A percentile compares a stretch with the other conserved stretches of the same genome.
Conservation (phyloP, 2,888 invertebrate genomes). For the Drosophila borealis region DNA sequence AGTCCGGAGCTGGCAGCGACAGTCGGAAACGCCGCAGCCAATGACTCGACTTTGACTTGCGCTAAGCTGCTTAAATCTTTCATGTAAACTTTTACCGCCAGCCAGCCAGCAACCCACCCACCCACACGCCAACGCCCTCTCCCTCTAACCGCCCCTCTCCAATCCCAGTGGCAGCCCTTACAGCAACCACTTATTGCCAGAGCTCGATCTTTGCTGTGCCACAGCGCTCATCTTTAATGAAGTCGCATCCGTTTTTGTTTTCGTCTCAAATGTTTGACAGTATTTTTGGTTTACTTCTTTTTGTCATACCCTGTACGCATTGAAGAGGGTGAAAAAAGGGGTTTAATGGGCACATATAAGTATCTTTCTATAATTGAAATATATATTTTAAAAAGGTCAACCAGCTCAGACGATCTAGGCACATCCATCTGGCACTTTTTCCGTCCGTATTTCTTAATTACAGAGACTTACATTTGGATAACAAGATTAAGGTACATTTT, state of each 20-base stretch:
- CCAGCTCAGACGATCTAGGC: too few relatives aligned
- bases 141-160: slow-evolving; percentile 3
- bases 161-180: slow-evolving; percentile 1
- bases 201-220: slow-evolving; percentile 61
- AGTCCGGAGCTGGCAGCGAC: slow-evolving; percentile 11
- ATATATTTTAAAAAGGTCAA: too few relatives aligned
- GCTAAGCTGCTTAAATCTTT: slow-evolving; percentile 79
- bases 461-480: too few relatives aligned
- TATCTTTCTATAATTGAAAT: too few relatives aligned
- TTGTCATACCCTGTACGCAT: neutral
- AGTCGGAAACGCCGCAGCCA: slow-evolving; percentile 33
- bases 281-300: slow-evolving; percentile 16
- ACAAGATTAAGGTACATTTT: too few relatives aligned
- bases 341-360: neutral
- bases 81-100: slow-evolving; percentile 73
- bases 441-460: too few relatives aligned
- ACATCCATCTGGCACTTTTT: too few relatives aligned
- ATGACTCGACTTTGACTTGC: slow-evolving; percentile 65
- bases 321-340: too few relatives aligned
- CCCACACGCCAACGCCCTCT: slow-evolving; percentile 8
- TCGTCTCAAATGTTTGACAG: slow-evolving; percentile 21
- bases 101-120: neutral
- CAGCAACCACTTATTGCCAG: slow-evolving; percentile 19
- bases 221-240: slow-evolving; percentile 62
- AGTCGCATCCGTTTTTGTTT: slow-evolving; percentile 61